Base-by-base conservation (phyloP, 2,113 vertebrate species). In the Heloderma charlesbogerti region DNA sequence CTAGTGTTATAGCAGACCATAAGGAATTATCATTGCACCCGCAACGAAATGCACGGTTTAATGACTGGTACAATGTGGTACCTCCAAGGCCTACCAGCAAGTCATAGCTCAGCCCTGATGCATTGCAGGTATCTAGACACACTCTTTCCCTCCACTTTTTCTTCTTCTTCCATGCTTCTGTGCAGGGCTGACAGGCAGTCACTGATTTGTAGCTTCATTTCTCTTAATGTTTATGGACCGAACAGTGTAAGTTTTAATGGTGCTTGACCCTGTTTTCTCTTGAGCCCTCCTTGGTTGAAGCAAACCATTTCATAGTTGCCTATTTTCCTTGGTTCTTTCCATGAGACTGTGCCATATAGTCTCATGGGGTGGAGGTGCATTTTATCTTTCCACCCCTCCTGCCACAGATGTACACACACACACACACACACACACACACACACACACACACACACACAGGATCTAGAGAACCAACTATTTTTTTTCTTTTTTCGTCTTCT, bases 211-310 rank as follows among this genome's bases (percentile, higher is more conserved):
- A 90, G 94, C 6, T 0, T 93, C 34, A 43, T 92, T 92, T 93
- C 92, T 95, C 83, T 91, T 95, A 87, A 4, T 31, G 88, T 94
- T 94, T 93, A 94, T 92, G 91, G 92, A 89, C 96, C 86, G 95
- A 96, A 92, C 90, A 94, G 93, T 96, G 94, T 96, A 95, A 92
- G 94, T 92, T 94, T 89, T 95, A 90, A 94, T 60, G 97, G 97
- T 98, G 97, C 97, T 97, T 94, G 96, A 87, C 91, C 94, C 93
- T 86, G 71, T 66, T 84, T 88, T 91, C 89, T 88, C 93, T 94
- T 91, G 93, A 91, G 89, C 91, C 80, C 45, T 87, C 82, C 10
- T 0, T 2, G 6, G 10, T 13, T 88, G 93, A 78, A 27, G 87
- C 27, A 92, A 93, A 77, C 88, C 77, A 77, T 29, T 57, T 0